Evolutionary conservation across 1,140 invertebrate species (phyloP).

Genomic region (Eueides isabella): DNA sequence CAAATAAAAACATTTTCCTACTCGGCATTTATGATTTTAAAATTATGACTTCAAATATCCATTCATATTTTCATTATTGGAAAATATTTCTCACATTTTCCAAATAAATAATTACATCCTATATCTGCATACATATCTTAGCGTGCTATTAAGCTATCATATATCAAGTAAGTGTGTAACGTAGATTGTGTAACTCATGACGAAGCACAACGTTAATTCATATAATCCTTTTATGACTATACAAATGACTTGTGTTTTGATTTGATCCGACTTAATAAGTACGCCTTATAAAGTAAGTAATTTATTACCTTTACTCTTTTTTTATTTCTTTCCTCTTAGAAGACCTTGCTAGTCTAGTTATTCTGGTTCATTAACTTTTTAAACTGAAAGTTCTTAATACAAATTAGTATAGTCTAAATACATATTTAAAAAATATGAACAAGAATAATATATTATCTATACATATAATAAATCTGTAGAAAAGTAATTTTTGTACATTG

Average conservation of each 20-base stretch:
- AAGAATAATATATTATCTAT: too few relatives aligned
- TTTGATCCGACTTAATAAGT: not conserved
- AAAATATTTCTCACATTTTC: not conserved
- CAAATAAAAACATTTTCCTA: too few relatives aligned
- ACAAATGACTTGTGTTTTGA: slow-evolving; percentile 1
- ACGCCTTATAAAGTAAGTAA: not conserved
- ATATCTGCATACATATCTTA: not conserved
- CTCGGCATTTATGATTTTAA: too few relatives aligned
- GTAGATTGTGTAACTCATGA: not conserved
- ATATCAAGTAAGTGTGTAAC: not conserved
- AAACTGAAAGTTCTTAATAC: too few relatives aligned
- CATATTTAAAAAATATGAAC: too few relatives aligned
- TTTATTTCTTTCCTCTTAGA: not conserved
- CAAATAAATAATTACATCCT: not conserved
- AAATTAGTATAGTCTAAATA: too few relatives aligned
- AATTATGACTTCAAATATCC: too few relatives aligned
- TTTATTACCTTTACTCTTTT: not conserved
- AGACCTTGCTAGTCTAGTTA: too few relatives aligned
- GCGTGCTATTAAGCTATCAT: not conserved
- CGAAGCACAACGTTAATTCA: slow-evolving; percentile 4
- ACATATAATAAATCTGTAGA: too few relatives aligned
- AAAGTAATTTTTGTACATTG: too few relatives aligned
- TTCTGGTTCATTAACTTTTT: too few relatives aligned
- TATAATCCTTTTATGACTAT: slow-evolving; percentile 14
- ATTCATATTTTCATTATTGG: not conserved